Percentiles rank a stretch among this genome's conserved stretches.
phyloP scores from a whole-genome alignment of 2,888 invertebrate species.

The Cerastis rubricosa region DNA sequence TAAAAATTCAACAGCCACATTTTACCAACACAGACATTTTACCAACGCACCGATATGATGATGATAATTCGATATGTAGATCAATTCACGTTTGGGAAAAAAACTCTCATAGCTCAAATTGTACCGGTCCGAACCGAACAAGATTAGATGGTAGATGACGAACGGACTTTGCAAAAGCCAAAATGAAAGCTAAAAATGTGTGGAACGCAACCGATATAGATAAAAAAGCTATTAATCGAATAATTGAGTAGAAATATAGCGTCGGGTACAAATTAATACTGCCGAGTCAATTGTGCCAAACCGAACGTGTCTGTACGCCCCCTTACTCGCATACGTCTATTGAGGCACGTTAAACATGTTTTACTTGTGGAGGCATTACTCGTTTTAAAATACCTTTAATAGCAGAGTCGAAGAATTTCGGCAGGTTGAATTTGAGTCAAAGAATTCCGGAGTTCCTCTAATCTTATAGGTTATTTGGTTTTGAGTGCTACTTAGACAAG shows the following conservation, averaged over 20 bases:
- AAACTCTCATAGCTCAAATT: neutral
- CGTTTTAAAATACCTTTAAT: conserved; percentile 37
- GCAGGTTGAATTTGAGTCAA: conserved; percentile 3
- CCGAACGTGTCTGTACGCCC: neutral
- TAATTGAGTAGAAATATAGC: neutral
- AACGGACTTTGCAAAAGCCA: neutral
- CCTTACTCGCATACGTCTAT: conserved; percentile 21
- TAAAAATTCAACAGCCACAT: no score
- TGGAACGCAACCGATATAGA: neutral
- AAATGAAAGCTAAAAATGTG: neutral
- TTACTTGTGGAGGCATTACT: conserved; percentile 24
- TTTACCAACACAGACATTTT: no score
- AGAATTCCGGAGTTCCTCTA: conserved; percentile 7
- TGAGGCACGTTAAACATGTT: conserved; percentile 37
- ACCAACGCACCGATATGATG: no score
- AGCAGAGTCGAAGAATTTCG: conserved; percentile 10
- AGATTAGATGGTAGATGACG: neutral
- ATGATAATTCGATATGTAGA: neutral
- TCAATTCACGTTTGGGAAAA: neutral
- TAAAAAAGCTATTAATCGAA: neutral
- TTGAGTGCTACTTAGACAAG: conserved; percentile 16
- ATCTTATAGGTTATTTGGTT: conserved; percentile 13
- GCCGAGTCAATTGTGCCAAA: neutral
- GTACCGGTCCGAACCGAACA: neutral
- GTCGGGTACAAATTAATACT: neutral